Percentiles rank a stretch among this genome's conserved stretches.
These are phyloP conservation scores for Anneissia japonica DNA, from an alignment of 35 echinoderm and acorn worm species.

Conservation along the genomic window DNA sequence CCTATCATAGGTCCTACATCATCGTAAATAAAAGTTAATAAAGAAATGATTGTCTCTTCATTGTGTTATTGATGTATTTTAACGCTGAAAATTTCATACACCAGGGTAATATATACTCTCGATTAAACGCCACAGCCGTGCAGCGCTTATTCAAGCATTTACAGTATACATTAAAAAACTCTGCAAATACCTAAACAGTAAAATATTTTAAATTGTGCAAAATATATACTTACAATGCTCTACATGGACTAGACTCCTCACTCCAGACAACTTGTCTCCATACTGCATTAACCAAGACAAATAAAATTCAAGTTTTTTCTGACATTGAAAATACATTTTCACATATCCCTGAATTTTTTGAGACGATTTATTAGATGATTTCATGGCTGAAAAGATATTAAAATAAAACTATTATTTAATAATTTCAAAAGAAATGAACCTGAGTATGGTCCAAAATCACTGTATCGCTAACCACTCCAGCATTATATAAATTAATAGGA, in stretches of 20 bases:
- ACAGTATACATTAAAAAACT: not conserved
- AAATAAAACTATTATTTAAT: not conserved
- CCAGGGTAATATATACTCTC: too few species aligned
- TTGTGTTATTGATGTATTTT: too few species aligned
- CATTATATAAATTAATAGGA: too few species aligned
- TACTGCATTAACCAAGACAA: slow-evolving; percentile 13
- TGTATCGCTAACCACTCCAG: too few species aligned
- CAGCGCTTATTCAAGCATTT: not conserved
- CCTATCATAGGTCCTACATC: too few species aligned
- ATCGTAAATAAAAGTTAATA: too few species aligned
- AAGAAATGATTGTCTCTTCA: too few species aligned
- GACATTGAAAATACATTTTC: slow-evolving; percentile 13
- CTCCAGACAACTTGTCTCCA: not conserved
- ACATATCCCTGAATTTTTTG: not conserved
- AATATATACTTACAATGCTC: slow-evolving; percentile 32
- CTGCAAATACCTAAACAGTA: not conserved
- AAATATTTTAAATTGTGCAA: not conserved
- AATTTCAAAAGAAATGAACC: too few species aligned
- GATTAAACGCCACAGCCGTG: not conserved
- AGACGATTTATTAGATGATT: not conserved
- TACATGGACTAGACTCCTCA: slow-evolving; percentile 14
- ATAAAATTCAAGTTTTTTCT: slow-evolving; percentile 44
- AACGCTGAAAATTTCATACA: too few species aligned
- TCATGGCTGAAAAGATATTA: not conserved
- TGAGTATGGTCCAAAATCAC: too few species aligned